phyloP scores from a whole-genome alignment of 2,888 invertebrate species.

The Melitaea athalia region DNA sequence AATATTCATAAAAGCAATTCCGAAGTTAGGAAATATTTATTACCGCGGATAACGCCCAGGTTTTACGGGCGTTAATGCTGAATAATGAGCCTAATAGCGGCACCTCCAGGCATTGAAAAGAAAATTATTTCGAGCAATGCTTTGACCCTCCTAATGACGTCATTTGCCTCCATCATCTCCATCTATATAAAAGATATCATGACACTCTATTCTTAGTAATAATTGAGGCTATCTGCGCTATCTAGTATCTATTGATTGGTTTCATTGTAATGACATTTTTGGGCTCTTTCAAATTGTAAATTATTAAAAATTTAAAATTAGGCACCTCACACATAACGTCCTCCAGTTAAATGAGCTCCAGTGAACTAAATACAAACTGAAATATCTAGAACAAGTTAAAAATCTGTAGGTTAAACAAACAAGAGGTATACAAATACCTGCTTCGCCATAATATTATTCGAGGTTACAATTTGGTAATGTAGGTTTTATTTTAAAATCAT shows the following conservation, averaged over 20 bases:
- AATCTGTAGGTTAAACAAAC: too few species aligned
- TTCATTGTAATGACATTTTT: background rate
- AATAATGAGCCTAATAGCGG: slow-evolving; percentile 44
- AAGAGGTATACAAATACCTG: too few species aligned
- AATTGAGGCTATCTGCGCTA: slow-evolving; percentile 39
- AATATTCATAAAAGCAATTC: slow-evolving; percentile 32
- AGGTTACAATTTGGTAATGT: too few species aligned
- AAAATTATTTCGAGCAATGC: slow-evolving; percentile 47
- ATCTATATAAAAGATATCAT: slow-evolving; percentile 46
- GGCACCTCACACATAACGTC: too few species aligned
- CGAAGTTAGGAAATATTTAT: slow-evolving; percentile 37
- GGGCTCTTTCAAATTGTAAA: background rate
- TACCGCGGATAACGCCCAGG: slow-evolving; percentile 39
- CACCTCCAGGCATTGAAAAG: slow-evolving; percentile 44
- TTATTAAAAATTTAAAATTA: too few species aligned
- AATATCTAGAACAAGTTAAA: too few species aligned
- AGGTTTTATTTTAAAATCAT: too few species aligned
- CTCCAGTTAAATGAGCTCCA: too few species aligned
- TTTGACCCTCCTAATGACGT: slow-evolving; percentile 49
- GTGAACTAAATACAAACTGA: too few species aligned
- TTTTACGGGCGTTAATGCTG: slow-evolving; percentile 42
- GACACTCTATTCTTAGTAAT: slow-evolving; percentile 42
- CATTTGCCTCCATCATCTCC: slow-evolving; percentile 49
- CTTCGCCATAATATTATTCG: too few species aligned
- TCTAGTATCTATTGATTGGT: background rate